Percentiles rank a stretch among this genome's conserved stretches.
These are phyloP conservation scores for Eurois occulta DNA, from an alignment of 2,888 invertebrate genomes.

Conservation along the genomic window DNA sequence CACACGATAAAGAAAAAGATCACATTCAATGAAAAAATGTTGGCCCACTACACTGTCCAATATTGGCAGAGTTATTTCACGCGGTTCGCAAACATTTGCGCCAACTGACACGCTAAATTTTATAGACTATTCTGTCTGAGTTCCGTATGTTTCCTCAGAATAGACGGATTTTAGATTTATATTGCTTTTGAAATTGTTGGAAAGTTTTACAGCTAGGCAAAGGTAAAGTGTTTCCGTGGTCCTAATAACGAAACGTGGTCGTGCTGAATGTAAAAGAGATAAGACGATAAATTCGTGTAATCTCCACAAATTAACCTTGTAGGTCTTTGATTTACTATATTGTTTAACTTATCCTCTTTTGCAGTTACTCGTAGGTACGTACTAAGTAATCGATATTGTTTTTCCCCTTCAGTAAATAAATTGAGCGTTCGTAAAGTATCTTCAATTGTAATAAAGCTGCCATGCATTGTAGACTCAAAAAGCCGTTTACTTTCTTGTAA, in stretches of 20 bases:
- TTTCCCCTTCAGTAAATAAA: not conserved
- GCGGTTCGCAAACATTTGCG: conserved; percentile 51
- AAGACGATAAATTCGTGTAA: not conserved
- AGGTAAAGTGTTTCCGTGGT: not conserved
- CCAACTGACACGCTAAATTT: conserved; percentile 48
- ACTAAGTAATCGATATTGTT: conserved; percentile 7
- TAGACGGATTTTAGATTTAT: conserved; percentile 35
- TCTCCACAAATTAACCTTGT: not conserved
- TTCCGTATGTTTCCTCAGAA: conserved; percentile 19
- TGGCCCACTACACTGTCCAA: conserved; percentile 24
- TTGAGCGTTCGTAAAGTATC: not conserved
- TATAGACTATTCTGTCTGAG: conserved; percentile 43
- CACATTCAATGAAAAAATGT: conserved; percentile 18
- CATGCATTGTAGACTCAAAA: conserved; percentile 9
- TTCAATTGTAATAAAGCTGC: conserved; percentile 3
- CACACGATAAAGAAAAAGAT: too few relatives aligned
- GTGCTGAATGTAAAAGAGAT: not conserved
- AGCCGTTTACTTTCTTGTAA: conserved; percentile 14
- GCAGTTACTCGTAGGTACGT: not conserved
- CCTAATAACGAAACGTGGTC: not conserved
- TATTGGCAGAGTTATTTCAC: conserved; percentile 54
- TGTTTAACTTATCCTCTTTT: not conserved
- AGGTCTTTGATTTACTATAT: not conserved
- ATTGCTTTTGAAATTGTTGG: conserved; percentile 43
- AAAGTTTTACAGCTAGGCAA: conserved; percentile 13